Evolutionary conservation across 1,140 invertebrate genomes (phyloP).

Genomic region (Ostrea denselamellosa): DNA sequence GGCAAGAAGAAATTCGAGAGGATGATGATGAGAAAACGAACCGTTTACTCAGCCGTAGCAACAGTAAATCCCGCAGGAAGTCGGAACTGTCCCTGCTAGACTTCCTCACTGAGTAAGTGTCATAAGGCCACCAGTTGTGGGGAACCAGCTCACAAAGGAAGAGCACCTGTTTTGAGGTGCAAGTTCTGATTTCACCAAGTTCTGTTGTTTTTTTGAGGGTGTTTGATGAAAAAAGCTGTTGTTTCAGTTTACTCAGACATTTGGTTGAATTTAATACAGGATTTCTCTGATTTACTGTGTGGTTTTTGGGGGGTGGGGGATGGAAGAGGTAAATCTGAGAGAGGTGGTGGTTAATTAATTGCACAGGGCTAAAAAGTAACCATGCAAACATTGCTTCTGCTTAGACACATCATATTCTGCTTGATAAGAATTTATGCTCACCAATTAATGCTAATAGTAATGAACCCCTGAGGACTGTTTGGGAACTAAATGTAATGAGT

Average conservation of each 20-base stretch:
- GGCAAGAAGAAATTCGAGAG: constrained; percentile 70
- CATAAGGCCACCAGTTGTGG: background rate
- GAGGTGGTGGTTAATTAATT: background rate
- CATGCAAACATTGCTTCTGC: constrained; percentile 3
- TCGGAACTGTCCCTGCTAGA: constrained; percentile 64
- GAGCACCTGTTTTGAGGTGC: background rate
- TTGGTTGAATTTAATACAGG: background rate
- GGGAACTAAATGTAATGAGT: background rate
- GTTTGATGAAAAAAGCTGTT: background rate
- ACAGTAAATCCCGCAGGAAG: constrained; percentile 54
- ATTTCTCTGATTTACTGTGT: background rate
- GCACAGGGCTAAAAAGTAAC: background rate
- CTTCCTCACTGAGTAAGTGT: constrained; percentile 67
- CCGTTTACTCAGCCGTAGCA: constrained; percentile 50
- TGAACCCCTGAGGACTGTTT: background rate
- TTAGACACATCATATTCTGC: background rate
- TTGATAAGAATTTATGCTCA: background rate
- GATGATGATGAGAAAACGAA: constrained; percentile 65
- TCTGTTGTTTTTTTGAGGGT: background rate
- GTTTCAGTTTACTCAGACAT: background rate
- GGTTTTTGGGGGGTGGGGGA: background rate
- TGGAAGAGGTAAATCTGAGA: background rate
- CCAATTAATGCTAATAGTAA: background rate
- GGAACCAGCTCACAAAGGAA: constrained; percentile 18
- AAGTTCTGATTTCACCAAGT: background rate